These are phyloP conservation scores for Sebastes schlegelii DNA, from an alignment of 2,113 vertebrate genomes.

Conservation along the genomic window DNA sequence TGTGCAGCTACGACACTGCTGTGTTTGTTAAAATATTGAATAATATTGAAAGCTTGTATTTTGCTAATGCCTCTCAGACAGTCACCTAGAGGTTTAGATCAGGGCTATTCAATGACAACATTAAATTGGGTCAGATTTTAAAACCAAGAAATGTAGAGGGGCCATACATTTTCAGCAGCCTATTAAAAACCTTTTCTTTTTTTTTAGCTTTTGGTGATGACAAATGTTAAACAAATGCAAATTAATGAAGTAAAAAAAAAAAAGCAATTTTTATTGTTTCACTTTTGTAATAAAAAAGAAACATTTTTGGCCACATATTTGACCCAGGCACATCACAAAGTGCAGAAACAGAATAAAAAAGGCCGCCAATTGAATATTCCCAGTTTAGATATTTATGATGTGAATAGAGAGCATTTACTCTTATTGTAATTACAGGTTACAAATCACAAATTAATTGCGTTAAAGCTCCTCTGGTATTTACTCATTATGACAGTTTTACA, in stretches of 20 bases:
- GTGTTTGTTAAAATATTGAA: neutral
- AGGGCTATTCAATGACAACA: neutral
- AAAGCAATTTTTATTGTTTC: too few relatives aligned
- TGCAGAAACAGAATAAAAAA: too few relatives aligned
- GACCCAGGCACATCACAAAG: too few relatives aligned
- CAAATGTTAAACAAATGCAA: neutral
- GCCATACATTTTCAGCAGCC: neutral
- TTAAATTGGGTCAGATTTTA: neutral
- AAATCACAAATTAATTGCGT: conserved; percentile 16
- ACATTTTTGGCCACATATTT: too few relatives aligned
- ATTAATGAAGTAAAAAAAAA: neutral
- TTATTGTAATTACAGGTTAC: neutral
- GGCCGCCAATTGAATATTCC: neutral
- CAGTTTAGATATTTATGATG: neutral
- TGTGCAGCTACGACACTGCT: neutral
- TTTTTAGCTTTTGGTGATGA: neutral
- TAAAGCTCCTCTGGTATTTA: neutral
- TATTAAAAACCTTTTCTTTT: neutral
- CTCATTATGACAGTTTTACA: conserved; percentile 12
- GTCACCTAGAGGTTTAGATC: neutral
- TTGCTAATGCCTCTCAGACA: neutral
- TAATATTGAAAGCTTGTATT: neutral
- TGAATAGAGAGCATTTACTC: neutral
- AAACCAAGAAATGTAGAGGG: neutral
- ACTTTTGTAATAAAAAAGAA: too few relatives aligned